These are phyloP conservation scores for Perca fluviatilis DNA, from an alignment of 2,113 vertebrate genomes.

Conservation along the genomic window DNA sequence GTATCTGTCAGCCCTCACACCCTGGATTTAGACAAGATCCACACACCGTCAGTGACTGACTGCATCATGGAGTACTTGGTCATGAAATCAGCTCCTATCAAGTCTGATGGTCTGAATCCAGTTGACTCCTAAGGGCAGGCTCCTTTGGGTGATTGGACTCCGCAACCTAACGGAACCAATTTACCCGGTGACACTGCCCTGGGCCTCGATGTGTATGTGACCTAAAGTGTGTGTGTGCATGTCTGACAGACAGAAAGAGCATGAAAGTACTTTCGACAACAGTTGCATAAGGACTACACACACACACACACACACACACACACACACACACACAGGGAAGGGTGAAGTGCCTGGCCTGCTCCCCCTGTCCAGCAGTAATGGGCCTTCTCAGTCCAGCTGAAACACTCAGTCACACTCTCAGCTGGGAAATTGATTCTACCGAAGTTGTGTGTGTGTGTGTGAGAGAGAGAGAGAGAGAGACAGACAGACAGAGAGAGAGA, in stretches of 20 bases:
- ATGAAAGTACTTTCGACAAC: constrained; percentile 61
- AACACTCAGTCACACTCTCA: constrained; percentile 64
- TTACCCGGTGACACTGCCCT: constrained; percentile 25
- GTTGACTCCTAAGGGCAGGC: constrained; percentile 20
- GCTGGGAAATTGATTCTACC: constrained; percentile 64
- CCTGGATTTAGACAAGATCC: neutral
- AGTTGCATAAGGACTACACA: neutral
- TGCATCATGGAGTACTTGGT: constrained; percentile 19
- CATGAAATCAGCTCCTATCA: constrained; percentile 26
- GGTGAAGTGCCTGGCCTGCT: constrained; percentile 25
- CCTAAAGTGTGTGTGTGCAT: constrained; percentile 5
- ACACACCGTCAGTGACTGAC: neutral
- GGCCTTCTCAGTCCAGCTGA: constrained; percentile 48
- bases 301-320: constrained; percentile 32
- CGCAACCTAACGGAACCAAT: constrained; percentile 65
- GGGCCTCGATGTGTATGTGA: neutral
- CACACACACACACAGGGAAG: neutral
- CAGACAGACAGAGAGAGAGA: no score
- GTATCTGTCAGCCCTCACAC: neutral
- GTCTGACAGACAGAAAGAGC: constrained; percentile 31
- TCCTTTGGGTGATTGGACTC: constrained; percentile 51
- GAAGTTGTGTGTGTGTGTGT: constrained; percentile 41
- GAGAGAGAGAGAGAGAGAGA: neutral
- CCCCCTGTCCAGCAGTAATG: constrained; percentile 59
- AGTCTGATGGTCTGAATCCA: constrained; percentile 33